Conservation (phyloP, 2,113 vertebrate species). For the Acrocephalus kingi region DNA sequence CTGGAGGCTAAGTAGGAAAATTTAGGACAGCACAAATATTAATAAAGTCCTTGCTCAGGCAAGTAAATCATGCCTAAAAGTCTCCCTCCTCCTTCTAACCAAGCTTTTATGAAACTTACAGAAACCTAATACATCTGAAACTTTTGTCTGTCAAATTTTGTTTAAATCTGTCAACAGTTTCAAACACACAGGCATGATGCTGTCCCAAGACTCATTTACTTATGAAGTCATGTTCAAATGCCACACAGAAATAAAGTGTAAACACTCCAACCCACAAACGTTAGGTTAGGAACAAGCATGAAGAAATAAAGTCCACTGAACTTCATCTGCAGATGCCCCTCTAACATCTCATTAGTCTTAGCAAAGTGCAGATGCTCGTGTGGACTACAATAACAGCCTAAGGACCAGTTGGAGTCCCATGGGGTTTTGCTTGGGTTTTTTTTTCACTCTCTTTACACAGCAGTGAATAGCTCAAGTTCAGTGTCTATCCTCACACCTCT, state of each 20-base stretch:
- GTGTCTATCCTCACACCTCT: not conserved
- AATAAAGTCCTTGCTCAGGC: not conserved
- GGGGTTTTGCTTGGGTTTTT: not conserved
- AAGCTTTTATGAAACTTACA: not conserved
- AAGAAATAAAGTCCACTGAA: not conserved
- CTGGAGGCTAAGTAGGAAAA: not conserved
- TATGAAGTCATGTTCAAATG: not conserved
- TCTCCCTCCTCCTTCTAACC: not conserved
- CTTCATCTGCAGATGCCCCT: not conserved
- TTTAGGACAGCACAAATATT: not conserved
- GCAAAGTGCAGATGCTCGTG: not conserved
- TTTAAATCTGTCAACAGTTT: slow-evolving; percentile 4
- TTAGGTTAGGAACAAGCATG: not conserved
- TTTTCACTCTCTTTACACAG: not conserved
- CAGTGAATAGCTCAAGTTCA: not conserved
- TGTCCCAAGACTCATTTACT: slow-evolving; percentile 14
- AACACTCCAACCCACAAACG: not conserved
- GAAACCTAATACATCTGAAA: not conserved
- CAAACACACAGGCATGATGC: not conserved
- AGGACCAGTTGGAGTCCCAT: not conserved
- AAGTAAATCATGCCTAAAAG: not conserved
- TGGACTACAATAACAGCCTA: not conserved
- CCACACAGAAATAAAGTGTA: not conserved
- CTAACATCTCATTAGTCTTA: not conserved
- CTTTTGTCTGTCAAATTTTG: not conserved